A percentile compares a stretch with the other conserved stretches of the same genome.
Conservation (phyloP, 2,797 vertebrate genomes). For the Phrynocephalus vlangalii region DNA sequence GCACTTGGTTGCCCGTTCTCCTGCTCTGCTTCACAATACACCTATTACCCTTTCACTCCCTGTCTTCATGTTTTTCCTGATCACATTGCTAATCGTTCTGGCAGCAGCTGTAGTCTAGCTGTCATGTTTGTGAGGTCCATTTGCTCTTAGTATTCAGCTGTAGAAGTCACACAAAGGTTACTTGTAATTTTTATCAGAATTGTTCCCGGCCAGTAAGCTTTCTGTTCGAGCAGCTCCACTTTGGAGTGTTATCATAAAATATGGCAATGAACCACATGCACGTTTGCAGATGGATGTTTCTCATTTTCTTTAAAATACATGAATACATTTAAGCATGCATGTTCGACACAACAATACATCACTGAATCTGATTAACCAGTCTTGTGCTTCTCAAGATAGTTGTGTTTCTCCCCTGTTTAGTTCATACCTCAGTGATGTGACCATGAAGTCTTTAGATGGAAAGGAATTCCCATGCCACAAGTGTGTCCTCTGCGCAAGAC, state of each 20-base stretch:
- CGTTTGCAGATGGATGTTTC: not conserved
- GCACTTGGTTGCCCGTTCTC: not conserved
- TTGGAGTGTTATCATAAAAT: conserved; percentile 2
- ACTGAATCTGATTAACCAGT: not conserved
- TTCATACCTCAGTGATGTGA: conserved; percentile 92
- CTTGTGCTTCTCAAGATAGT: not conserved
- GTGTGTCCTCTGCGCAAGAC: conserved; percentile 94
- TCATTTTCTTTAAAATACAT: not conserved
- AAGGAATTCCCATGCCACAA: conserved; percentile 97
- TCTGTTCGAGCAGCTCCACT: not conserved
- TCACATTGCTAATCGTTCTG: not conserved
- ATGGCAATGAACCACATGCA: not conserved
- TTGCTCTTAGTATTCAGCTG: not conserved
- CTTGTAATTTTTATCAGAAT: not conserved
- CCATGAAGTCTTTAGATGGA: conserved; percentile 92
- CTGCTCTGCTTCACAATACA: not conserved
- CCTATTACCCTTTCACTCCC: not conserved
- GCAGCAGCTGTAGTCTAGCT: not conserved
- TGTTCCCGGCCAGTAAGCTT: not conserved
- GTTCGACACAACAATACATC: not conserved
- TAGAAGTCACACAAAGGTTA: not conserved
- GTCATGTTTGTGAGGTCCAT: not conserved
- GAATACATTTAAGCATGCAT: not conserved
- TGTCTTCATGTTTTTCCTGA: not conserved
- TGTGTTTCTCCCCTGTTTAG: conserved; percentile 73